phyloP scores from a whole-genome alignment of 2,113 vertebrate genomes.

The Syngnathus floridae region DNA sequence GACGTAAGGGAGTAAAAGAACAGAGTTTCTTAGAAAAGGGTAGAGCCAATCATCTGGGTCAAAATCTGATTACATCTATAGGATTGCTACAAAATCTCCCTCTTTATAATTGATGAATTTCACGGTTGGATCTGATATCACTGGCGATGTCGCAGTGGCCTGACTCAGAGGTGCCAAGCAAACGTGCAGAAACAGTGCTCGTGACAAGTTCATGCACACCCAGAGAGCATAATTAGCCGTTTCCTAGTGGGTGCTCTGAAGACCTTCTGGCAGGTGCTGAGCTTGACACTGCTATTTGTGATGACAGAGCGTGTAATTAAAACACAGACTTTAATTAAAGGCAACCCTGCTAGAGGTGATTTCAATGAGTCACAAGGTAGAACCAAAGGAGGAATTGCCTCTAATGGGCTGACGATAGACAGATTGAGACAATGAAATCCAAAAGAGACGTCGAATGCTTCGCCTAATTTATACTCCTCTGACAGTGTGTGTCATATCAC shows the following conservation, averaged over 20 bases:
- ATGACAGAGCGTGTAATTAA: slow-evolving; percentile 34
- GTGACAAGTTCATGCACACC: slow-evolving; percentile 31
- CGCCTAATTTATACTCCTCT: slow-evolving; percentile 24
- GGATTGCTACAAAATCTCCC: not conserved
- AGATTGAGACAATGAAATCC: slow-evolving; percentile 12
- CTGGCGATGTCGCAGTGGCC: not conserved
- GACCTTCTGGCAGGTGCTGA: slow-evolving; percentile 16
- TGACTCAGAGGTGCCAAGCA: not conserved
- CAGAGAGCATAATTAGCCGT: slow-evolving; percentile 31
- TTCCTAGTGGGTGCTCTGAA: slow-evolving; percentile 11
- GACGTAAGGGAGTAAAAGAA: no score
- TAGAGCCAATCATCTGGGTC: not conserved
- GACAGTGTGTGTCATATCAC: slow-evolving; percentile 2
- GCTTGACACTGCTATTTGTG: slow-evolving; percentile 22
- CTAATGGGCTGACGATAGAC: not conserved
- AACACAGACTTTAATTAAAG: slow-evolving; percentile 14
- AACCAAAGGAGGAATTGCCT: slow-evolving; percentile 10
- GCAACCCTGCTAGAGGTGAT: slow-evolving; percentile 1
- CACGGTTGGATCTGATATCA: not conserved
- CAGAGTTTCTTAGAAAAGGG: not conserved
- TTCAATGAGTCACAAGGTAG: slow-evolving; percentile 13
- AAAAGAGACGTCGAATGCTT: slow-evolving; percentile 10
- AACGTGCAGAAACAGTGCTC: slow-evolving; percentile 20
- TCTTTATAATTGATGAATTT: not conserved
- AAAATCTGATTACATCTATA: not conserved